Conservation (phyloP, 2,797 vertebrate species). For the Eurystomus glaucurus region DNA sequence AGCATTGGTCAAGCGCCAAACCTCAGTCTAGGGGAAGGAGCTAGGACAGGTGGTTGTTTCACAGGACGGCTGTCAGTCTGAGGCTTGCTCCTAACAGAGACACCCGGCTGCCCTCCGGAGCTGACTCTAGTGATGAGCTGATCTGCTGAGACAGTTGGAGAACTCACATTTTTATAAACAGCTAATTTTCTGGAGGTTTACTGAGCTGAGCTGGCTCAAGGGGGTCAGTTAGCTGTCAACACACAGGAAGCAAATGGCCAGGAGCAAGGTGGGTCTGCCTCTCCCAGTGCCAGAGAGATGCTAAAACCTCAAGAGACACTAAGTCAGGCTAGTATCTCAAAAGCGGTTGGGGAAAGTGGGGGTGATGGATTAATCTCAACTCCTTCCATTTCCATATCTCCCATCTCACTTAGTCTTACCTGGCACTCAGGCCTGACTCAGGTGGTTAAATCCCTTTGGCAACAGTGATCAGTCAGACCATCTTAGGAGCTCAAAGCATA, state of each 20-base stretch:
- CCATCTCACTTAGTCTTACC: neutral
- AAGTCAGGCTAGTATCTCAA: neutral
- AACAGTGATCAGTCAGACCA: neutral
- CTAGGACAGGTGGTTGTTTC: neutral
- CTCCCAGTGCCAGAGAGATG: neutral
- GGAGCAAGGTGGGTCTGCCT: neutral
- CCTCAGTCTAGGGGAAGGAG: neutral
- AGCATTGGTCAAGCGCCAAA: neutral
- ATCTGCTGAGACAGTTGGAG: neutral
- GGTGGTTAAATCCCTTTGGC: neutral
- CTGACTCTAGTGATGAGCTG: neutral
- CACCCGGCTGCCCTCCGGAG: neutral
- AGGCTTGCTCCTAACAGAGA: neutral
- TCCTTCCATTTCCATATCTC: neutral
- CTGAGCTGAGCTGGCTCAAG: neutral
- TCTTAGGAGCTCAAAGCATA: neutral
- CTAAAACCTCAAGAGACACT: neutral
- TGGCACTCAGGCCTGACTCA: neutral
- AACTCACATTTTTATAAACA: neutral
- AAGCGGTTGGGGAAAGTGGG: neutral
- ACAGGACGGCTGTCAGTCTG: neutral
- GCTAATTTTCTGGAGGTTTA: neutral
- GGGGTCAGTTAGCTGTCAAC: neutral
- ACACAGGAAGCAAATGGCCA: neutral
- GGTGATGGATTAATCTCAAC: neutral